phyloP scores from a whole-genome alignment of 2,797 vertebrate species.

The Neostethus bicornis region DNA sequence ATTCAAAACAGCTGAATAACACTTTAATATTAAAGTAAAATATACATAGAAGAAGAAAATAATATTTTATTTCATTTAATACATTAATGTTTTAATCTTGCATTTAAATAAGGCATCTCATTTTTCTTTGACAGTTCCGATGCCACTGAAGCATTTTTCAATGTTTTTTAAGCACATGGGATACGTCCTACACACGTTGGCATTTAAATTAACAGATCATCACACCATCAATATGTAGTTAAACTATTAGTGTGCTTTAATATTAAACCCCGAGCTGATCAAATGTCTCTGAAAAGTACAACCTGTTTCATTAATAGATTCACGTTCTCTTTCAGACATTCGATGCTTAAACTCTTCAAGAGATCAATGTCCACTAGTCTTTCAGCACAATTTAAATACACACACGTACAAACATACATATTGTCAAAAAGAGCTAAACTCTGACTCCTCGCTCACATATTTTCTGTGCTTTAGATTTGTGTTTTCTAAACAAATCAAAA shows the following conservation, averaged over 20 bases:
- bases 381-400: constrained; percentile 59
- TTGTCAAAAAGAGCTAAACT: constrained; percentile 69
- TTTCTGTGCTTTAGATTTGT: constrained; percentile 45
- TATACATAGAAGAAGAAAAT: neutral
- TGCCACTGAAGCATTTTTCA: constrained; percentile 11
- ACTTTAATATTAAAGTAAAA: constrained; percentile 7
- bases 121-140: constrained; percentile 15
- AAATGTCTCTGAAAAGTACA: constrained; percentile 63
- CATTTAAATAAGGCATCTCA: constrained; percentile 25
- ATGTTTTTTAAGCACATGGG: constrained; percentile 24
- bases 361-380: constrained; percentile 50
- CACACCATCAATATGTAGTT: constrained; percentile 69
- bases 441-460: constrained; percentile 37
- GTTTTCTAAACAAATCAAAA: constrained; percentile 35
- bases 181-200: constrained; percentile 65
- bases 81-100: constrained; percentile 10
- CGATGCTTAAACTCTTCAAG: no score
- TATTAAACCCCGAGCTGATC: constrained; percentile 64
- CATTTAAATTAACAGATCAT: constrained; percentile 65
- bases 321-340: constrained; percentile 46
- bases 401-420: constrained; percentile 43
- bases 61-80: neutral
- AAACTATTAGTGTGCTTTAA: constrained; percentile 71
- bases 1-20: neutral
- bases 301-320: constrained; percentile 56